Conservation (phyloP, 2,888 invertebrate species). For the Sialis fuliginosa region DNA sequence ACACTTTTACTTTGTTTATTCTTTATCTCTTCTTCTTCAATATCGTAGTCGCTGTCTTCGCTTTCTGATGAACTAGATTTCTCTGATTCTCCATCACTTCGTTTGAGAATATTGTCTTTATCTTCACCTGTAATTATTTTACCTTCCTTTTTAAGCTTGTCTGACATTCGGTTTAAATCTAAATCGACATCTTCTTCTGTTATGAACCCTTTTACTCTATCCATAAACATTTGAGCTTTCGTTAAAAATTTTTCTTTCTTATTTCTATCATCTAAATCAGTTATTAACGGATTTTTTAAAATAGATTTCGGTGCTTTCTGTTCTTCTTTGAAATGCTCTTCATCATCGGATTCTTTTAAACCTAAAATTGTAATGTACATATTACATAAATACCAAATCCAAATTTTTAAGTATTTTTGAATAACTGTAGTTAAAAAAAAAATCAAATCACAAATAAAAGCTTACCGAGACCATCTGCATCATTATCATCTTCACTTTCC, state of each 20-base stretch:
- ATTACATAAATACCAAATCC: conserved; percentile 4
- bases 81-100: conserved; percentile 14
- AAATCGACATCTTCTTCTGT: conserved; percentile 73
- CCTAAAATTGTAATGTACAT: conserved; percentile 24
- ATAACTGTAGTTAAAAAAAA: not conserved
- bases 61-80: conserved; percentile 7
- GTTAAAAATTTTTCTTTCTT: conserved; percentile 53
- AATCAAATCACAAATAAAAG: not conserved
- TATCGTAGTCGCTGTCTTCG: conserved; percentile 28
- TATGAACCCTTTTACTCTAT: conserved; percentile 60
- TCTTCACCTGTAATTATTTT: conserved; percentile 26
- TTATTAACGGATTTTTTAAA: conserved; percentile 50
- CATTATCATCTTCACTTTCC: conserved; percentile 36
- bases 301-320: conserved; percentile 19
- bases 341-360: conserved; percentile 42
- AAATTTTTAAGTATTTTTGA: too few species aligned
- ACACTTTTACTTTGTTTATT: conserved; percentile 38
- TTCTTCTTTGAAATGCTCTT: conserved; percentile 10
- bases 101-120: conserved; percentile 11
- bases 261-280: conserved; percentile 60
- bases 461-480: conserved; percentile 35
- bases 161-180: conserved; percentile 65
- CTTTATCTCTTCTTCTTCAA: conserved; percentile 17
- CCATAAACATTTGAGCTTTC: conserved; percentile 78
- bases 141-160: conserved; percentile 55